These are phyloP conservation scores for Eubasilissa regina DNA, from an alignment of 1,140 invertebrate species.

Conservation along the genomic window DNA sequence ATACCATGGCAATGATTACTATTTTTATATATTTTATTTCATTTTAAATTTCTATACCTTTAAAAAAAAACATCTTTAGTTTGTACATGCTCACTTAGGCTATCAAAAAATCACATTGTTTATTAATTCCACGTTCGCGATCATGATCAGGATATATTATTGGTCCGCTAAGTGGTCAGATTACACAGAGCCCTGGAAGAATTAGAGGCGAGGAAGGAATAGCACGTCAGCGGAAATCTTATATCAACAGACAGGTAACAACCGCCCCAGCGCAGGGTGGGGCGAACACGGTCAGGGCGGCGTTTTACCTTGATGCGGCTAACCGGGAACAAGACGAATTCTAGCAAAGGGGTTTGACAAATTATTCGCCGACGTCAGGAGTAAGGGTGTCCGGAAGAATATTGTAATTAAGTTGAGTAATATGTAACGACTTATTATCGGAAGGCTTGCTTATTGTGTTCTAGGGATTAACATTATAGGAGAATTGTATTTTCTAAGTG, in stretches of 20 bases:
- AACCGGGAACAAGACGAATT: neutral
- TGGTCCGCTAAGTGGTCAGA: neutral
- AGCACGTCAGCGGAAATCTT: conserved; percentile 5
- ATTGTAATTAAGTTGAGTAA: no score
- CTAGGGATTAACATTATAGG: no score
- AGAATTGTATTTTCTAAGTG: no score
- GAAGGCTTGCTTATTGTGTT: no score
- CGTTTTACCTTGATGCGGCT: neutral
- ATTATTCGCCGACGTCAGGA: neutral
- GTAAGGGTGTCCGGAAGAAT: no score
- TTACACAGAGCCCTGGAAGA: neutral
- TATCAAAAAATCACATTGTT: no score
- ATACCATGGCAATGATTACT: no score
- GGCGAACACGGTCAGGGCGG: conserved; percentile 20
- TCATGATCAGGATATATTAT: neutral
- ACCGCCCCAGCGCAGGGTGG: neutral
- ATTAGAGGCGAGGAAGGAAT: neutral
- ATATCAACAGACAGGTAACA: conserved; percentile 31
- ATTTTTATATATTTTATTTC: no score
- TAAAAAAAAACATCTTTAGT: no score
- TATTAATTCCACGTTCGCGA: neutral
- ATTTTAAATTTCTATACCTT: no score
- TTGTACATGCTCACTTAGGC: no score
- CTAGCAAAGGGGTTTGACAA: neutral
- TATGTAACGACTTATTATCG: no score